Evolutionary conservation across 2,888 invertebrate genomes (phyloP).

Genomic region (Argyresthia goedartella): DNA sequence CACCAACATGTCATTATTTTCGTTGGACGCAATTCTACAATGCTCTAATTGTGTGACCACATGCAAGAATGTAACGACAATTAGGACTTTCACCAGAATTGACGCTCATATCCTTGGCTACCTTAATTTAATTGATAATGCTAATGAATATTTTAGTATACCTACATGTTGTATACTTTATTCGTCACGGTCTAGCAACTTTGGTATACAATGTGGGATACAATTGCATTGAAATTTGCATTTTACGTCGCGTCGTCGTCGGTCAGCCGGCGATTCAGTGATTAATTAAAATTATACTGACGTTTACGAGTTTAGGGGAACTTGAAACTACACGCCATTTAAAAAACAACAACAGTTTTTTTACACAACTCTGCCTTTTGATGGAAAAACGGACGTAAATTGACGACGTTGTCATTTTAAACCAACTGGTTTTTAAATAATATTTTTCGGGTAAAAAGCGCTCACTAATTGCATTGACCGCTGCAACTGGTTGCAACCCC

Average conservation of each 20-base stretch:
- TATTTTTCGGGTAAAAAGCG: background rate
- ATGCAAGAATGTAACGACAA: constrained; percentile 1
- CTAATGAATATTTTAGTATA: no score
- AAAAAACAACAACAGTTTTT: background rate
- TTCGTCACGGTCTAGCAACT: constrained; percentile 44
- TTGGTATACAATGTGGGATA: constrained; percentile 34
- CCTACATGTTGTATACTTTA: constrained; percentile 19
- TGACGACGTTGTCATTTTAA: background rate
- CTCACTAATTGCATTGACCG: background rate
- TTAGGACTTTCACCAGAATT: background rate
- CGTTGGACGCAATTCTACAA: constrained; percentile 18
- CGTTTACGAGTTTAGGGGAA: background rate
- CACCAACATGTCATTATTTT: constrained; percentile 30
- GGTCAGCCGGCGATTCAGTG: constrained; percentile 23
- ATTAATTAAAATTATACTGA: constrained; percentile 30
- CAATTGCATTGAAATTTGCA: constrained; percentile 61
- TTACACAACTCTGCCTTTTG: background rate
- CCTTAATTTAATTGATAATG: no score
- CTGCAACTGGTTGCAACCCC: background rate
- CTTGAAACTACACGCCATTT: background rate
- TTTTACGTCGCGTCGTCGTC: constrained; percentile 33
- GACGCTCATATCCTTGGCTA: no score
- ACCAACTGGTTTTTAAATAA: background rate
- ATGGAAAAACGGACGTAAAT: background rate
- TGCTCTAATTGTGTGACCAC: constrained; percentile 9